Evolutionary conservation across 2,888 invertebrate genomes (phyloP).

Genomic region (Lampropteryx suffumata): DNA sequence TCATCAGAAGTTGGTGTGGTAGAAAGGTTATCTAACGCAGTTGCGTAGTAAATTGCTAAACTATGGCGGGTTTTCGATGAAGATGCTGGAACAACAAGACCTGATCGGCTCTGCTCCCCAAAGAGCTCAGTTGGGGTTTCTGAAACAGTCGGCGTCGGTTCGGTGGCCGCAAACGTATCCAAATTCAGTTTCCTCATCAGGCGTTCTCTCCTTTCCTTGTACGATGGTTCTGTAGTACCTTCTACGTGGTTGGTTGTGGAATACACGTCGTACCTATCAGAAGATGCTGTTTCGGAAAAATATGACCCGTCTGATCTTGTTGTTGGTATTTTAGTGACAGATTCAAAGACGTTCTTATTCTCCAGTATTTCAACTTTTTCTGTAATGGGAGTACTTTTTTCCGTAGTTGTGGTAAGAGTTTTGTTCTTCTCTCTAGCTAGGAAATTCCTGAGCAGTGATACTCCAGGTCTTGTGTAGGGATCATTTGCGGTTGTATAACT

Average conservation of each 20-base stretch:
- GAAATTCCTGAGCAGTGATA: constrained; percentile 66
- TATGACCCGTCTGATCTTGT: constrained; percentile 48
- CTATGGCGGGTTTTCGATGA: constrained; percentile 91
- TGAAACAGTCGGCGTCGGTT: constrained; percentile 54
- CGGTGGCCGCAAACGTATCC: constrained; percentile 68
- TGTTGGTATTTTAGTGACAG: constrained; percentile 70
- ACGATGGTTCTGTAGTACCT: constrained; percentile 64
- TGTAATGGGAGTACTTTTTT: constrained; percentile 50
- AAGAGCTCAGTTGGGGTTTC: constrained; percentile 68
- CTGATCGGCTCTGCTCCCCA: constrained; percentile 79
- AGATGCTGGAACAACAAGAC: constrained; percentile 87
- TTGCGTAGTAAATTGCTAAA: constrained; percentile 91
- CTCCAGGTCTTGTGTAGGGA: constrained; percentile 75
- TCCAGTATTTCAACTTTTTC: constrained; percentile 48
- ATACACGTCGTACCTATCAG: constrained; percentile 54
- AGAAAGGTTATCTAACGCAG: constrained; percentile 84
- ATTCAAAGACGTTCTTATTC: constrained; percentile 62
- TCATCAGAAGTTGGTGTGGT: constrained; percentile 66
- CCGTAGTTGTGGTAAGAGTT: constrained; percentile 53
- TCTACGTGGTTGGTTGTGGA: constrained; percentile 50
- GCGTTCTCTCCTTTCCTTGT: constrained; percentile 86
- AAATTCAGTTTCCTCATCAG: constrained; percentile 88
- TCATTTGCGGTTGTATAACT: constrained; percentile 61
- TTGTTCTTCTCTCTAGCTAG: constrained; percentile 70
- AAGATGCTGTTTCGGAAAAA: constrained; percentile 52